A percentile compares a stretch with the other conserved stretches of the same genome.
phyloP scores from a whole-genome alignment of 1,140 invertebrate genomes.

The Hypothenemus hampei region DNA sequence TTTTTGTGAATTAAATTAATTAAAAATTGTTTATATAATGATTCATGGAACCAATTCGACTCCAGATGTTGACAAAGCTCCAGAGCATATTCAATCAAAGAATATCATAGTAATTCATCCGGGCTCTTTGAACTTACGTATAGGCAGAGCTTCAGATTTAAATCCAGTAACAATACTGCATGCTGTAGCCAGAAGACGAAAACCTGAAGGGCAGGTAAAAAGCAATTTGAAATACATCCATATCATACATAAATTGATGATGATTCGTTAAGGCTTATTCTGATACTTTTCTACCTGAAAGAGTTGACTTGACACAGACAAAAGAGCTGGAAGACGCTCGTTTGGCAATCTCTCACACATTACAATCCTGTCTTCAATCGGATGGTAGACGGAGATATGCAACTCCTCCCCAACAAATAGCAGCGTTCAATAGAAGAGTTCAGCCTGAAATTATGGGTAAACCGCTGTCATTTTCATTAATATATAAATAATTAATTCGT shows the following conservation, averaged over 20 bases:
- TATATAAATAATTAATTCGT: not conserved
- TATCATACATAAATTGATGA: not conserved
- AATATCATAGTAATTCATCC: constrained; percentile 92
- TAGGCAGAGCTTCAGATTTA: constrained; percentile 84
- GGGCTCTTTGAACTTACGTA: constrained; percentile 81
- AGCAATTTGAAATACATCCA: not conserved
- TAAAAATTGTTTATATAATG: constrained; percentile 5
- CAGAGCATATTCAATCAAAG: constrained; percentile 54
- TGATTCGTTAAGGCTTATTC: constrained; percentile 46
- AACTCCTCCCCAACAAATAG: constrained; percentile 81
- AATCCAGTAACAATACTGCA: constrained; percentile 81
- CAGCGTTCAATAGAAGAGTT: constrained; percentile 75
- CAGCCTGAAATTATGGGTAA: constrained; percentile 57
- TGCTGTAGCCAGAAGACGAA: constrained; percentile 71
- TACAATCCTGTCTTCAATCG: constrained; percentile 79
- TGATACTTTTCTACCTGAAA: constrained; percentile 62
- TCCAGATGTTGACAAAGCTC: constrained; percentile 22
- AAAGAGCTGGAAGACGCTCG: constrained; percentile 79
- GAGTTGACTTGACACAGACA: constrained; percentile 57
- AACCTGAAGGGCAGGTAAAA: constrained; percentile 47
- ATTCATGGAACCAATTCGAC: not conserved
- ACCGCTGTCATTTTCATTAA: not conserved
- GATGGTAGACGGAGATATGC: constrained; percentile 68
- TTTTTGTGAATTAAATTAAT: no score
- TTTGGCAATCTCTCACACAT: constrained; percentile 72